Evolutionary conservation across 64 coral and sea anemone genomes (phyloP), one percentile per base, ranked within the genome.

Genomic region (Stylophora pistillata): DNA sequence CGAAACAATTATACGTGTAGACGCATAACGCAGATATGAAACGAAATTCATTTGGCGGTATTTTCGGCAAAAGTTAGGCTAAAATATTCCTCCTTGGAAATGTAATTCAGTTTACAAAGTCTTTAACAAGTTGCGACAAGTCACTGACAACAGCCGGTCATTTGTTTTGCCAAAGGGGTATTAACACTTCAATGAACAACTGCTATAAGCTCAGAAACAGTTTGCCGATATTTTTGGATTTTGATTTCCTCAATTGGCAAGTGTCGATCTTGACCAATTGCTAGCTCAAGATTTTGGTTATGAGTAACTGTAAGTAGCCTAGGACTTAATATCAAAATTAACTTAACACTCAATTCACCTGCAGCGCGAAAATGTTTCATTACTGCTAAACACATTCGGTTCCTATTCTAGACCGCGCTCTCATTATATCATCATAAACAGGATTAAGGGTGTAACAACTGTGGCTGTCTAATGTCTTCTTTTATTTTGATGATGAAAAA

Each of bases 341-440:
- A 66, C 63, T 66, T 66, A 25, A 23, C 20, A 66, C 63, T 32
- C 17, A 75, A 53, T 75, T 47, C 73, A 75, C 73, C 73, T 75
- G 34, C 34, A 47, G 18, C 32, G 15, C 10, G 32, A 16, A 20
- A n/a, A 52, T n/a, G 80, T 83, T 53, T 60, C 58, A 62, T 69
- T 83, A 83, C 80, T 53, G 53, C 37, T 68, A 25, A 62, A 20
- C 33, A 20, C 33, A 10, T 63, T 78, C 75, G 29, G 56, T 59
- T 28, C 15, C 55, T 60, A 30, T 25, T 83, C 80, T 47, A 13
- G 29, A 25, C 13, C 21, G 53, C 52, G 62, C 20, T 68, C 18
- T 83, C 80, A 83, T 83, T 69, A 53, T 68, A 83, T 68, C 7
- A 83, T 69, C 79, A 20, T 68, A 83, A 83, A 83, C 80, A 66